A percentile compares a stretch with the other conserved stretches of the same genome.
phyloP scores from a whole-genome alignment of 2,797 vertebrate species.

The Masticophis lateralis region DNA sequence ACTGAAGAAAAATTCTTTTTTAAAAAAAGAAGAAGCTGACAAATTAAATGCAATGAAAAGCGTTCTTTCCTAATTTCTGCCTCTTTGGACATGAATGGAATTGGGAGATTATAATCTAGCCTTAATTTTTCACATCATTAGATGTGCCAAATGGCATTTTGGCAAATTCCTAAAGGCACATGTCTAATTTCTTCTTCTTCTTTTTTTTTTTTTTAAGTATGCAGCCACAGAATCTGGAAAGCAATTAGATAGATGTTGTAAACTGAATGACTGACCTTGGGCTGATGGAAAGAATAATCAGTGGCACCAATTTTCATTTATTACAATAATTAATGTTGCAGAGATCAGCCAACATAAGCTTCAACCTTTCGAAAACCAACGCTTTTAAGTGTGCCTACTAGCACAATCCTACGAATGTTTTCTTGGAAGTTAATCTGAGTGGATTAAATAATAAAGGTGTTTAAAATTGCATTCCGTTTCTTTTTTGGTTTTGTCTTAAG shows the following conservation, averaged over 20 bases:
- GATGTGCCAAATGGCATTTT: conserved; percentile 10
- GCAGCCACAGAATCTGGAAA: neutral
- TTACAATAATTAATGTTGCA: neutral
- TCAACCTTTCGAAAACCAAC: neutral
- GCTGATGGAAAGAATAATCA: neutral
- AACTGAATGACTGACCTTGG: neutral
- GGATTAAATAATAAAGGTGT: neutral
- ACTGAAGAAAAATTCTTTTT: neutral
- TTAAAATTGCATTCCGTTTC: neutral
- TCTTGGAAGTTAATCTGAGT: neutral
- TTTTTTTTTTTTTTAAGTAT: neutral
- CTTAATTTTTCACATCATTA: conserved; percentile 11
- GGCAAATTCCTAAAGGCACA: neutral
- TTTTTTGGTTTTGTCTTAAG: neutral
- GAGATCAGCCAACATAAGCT: neutral
- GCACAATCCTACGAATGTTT: neutral
- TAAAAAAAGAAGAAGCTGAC: neutral
- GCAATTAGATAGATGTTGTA: neutral
- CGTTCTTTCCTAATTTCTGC: neutral
- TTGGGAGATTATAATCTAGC: conserved; percentile 7
- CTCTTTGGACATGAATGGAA: neutral
- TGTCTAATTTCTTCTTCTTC: neutral
- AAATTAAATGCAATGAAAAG: neutral
- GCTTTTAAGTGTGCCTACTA: neutral
- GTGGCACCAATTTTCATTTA: neutral